These are phyloP conservation scores for Xiphophorus birchmanni DNA, from an alignment of 2,797 vertebrate genomes.

Conservation along the genomic window DNA sequence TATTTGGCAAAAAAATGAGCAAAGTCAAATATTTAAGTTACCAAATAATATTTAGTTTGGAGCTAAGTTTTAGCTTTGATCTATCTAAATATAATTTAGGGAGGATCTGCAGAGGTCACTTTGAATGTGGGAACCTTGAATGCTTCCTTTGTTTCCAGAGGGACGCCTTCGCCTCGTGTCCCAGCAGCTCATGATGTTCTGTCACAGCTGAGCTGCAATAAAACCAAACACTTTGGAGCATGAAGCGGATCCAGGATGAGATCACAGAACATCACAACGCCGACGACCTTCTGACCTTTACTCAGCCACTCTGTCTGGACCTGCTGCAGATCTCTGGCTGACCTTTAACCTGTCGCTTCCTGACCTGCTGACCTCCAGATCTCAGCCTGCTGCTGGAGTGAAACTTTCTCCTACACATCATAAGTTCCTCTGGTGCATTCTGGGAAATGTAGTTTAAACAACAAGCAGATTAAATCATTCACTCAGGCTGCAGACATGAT, in stretches of 20 bases:
- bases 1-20: too few species aligned
- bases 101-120: neutral
- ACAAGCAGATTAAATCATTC: neutral
- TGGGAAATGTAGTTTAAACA: slow-evolving; percentile 2
- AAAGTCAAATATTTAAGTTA: too few species aligned
- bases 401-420: neutral
- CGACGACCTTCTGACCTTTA: neutral
- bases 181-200: neutral
- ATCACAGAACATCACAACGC: neutral
- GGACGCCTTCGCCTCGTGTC: neutral
- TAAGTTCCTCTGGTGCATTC: neutral
- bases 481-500: neutral
- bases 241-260: neutral
- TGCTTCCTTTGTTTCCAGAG: neutral
- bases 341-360: neutral
- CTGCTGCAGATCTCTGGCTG: neutral
- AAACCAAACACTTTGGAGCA: neutral
- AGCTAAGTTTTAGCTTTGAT: too few species aligned
- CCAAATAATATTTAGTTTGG: too few species aligned
- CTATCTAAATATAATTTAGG: too few species aligned
- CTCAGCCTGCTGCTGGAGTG: neutral
- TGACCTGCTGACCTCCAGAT: neutral
- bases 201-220: neutral
- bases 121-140: neutral
- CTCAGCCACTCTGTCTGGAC: neutral